Conservation (phyloP, 2,797 vertebrate species). For the Leuciscus waleckii region DNA sequence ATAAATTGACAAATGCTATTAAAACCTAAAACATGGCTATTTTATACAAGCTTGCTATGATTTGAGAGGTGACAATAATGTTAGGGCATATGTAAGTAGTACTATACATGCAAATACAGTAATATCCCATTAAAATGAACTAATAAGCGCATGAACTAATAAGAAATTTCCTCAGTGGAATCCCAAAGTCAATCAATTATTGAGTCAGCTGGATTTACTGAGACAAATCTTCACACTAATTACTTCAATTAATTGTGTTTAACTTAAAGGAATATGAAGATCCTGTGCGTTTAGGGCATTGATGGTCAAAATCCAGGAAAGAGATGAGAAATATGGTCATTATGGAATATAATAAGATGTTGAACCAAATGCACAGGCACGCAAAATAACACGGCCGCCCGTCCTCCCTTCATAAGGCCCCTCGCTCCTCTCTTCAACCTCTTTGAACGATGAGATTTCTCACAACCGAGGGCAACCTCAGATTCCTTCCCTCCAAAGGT, state of each 20-base stretch:
- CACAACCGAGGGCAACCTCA: conserved; percentile 52
- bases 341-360: conserved; percentile 26
- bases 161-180: not conserved
- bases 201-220: conserved; percentile 41
- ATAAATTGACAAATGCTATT: not conserved
- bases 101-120: not conserved
- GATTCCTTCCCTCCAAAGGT: conserved; percentile 56
- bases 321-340: conserved; percentile 19
- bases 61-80: not conserved
- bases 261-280: conserved; percentile 41
- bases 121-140: not conserved
- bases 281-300: not conserved
- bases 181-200: conserved; percentile 50
- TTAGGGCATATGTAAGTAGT: not conserved
- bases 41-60: not conserved
- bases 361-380: not conserved
- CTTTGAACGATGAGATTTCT: conserved; percentile 49
- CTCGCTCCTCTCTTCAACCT: conserved; percentile 34
- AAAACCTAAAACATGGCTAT: not conserved
- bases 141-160: not conserved
- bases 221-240: conserved; percentile 46
- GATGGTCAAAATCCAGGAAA: conserved; percentile 31
- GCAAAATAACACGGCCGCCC: not conserved
- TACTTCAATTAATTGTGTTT: conserved; percentile 44
- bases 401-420: conserved; percentile 43